phyloP scores from a whole-genome alignment of 2,888 invertebrate species.

The Drosophila hamatofila region DNA sequence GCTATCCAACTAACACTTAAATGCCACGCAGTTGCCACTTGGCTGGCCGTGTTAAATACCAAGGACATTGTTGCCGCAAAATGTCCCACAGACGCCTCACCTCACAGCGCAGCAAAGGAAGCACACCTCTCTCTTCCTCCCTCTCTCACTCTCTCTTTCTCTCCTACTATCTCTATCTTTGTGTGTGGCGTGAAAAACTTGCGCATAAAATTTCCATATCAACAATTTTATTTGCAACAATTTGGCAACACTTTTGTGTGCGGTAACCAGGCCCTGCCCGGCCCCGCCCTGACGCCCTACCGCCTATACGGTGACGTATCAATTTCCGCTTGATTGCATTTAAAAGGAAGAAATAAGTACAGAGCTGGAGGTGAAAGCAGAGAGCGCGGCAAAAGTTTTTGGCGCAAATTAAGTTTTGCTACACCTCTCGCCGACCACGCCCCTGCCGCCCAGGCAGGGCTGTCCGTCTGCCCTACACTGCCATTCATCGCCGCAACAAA shows the following conservation, averaged over 20 bases:
- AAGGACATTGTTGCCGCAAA: conserved; percentile 47
- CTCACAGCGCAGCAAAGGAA: conserved; percentile 2
- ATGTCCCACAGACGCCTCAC: conserved; percentile 15
- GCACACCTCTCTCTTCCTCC: neutral
- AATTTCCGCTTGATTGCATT: conserved; percentile 81
- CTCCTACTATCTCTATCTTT: neutral
- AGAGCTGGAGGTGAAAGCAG: conserved; percentile 9
- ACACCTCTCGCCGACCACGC: neutral
- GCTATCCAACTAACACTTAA: conserved; percentile 29
- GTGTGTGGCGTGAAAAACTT: conserved; percentile 58
- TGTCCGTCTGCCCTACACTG: neutral
- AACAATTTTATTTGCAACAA: conserved; percentile 81
- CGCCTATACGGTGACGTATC: conserved; percentile 69
- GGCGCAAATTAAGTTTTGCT: conserved; percentile 75
- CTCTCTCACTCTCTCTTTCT: neutral
- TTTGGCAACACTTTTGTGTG: conserved; percentile 74
- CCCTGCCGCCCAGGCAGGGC: neutral
- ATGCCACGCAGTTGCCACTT: conserved; percentile 50
- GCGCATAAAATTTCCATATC: conserved; percentile 75
- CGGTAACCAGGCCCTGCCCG: neutral
- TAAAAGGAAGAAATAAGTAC: conserved; percentile 38
- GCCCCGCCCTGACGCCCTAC: neutral
- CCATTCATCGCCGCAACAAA: conserved; percentile 64
- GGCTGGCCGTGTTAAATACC: conserved; percentile 52
- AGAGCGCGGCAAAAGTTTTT: conserved; percentile 61